These are phyloP conservation scores for Hybos culiciformis DNA, from an alignment of 2,888 invertebrate genomes.

Conservation along the genomic window DNA sequence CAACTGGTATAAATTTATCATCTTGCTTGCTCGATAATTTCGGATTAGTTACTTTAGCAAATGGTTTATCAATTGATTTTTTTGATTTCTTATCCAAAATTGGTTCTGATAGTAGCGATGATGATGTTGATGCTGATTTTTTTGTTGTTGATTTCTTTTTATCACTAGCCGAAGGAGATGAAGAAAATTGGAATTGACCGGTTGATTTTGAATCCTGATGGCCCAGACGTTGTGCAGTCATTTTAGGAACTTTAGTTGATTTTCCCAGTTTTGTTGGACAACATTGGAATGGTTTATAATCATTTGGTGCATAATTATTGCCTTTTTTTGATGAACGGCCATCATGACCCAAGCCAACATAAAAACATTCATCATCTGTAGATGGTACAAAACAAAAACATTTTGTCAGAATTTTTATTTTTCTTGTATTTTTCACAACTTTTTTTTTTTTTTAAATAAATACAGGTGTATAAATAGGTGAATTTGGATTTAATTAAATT, in stretches of 20 bases:
- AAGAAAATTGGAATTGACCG: slow-evolving; percentile 19
- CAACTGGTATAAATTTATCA: background rate
- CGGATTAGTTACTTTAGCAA: slow-evolving; percentile 13
- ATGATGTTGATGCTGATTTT: slow-evolving; percentile 25
- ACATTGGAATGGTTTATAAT: slow-evolving; percentile 83
- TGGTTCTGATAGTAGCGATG: slow-evolving; percentile 12
- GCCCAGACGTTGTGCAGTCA: slow-evolving; percentile 40
- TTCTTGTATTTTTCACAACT: too few relatives aligned
- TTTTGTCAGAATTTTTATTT: slow-evolving; percentile 51
- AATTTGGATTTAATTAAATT: slow-evolving; percentile 3
- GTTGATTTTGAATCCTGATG: slow-evolving; percentile 21
- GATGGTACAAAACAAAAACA: slow-evolving; percentile 59
- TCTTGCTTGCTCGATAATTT: slow-evolving; percentile 4
- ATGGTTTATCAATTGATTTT: slow-evolving; percentile 5
- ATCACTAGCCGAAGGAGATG: slow-evolving; percentile 16
- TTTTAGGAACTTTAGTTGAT: slow-evolving; percentile 68
- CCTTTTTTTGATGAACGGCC: slow-evolving; percentile 32
- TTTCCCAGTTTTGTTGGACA: slow-evolving; percentile 74
- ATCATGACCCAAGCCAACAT: slow-evolving; percentile 86
- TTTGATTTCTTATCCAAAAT: slow-evolving; percentile 9
- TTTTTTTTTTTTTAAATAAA: slow-evolving; percentile 4
- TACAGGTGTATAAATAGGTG: slow-evolving; percentile 5
- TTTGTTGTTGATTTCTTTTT: slow-evolving; percentile 19
- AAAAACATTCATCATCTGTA: slow-evolving; percentile 96
- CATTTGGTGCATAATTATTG: slow-evolving; percentile 38